Evolutionary conservation across 2,113 vertebrate genomes (phyloP).

Genomic region (Leucosticte australis): DNA sequence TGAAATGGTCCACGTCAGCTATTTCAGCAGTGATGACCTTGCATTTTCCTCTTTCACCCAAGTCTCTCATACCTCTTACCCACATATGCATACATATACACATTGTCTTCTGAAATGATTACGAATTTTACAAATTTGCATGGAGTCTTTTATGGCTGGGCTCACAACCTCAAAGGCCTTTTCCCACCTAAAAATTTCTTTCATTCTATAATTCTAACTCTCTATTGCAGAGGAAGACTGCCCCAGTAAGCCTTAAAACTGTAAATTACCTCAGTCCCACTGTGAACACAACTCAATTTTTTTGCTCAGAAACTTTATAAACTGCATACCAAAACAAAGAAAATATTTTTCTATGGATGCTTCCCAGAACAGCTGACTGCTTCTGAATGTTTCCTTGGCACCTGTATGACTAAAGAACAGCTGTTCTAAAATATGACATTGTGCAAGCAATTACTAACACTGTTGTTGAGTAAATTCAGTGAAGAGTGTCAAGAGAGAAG

Average conservation of each 20-base stretch:
- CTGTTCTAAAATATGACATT: slow-evolving; percentile 24
- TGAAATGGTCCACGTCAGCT: not conserved
- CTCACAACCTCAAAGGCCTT: not conserved
- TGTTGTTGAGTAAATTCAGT: not conserved
- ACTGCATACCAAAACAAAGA: not conserved
- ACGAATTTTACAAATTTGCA: not conserved
- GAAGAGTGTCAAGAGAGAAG: slow-evolving; percentile 20
- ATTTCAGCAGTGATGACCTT: not conserved
- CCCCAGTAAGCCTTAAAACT: not conserved
- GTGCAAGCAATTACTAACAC: slow-evolving; percentile 3
- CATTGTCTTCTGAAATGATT: not conserved
- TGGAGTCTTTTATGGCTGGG: not conserved
- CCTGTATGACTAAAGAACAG: slow-evolving; percentile 21
- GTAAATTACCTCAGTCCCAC: not conserved
- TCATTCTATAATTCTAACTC: not conserved
- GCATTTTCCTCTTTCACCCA: not conserved
- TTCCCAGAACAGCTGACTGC: not conserved
- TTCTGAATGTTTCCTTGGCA: slow-evolving; percentile 22
- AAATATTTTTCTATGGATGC: not conserved
- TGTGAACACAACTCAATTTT: not conserved
- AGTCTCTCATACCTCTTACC: rapidly evolving
- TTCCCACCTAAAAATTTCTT: not conserved
- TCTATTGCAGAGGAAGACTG: not conserved
- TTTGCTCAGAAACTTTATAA: not conserved
- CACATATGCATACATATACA: not conserved